Evolutionary conservation across 2,888 invertebrate species (phyloP).

Genomic region (Orgyia antiqua): DNA sequence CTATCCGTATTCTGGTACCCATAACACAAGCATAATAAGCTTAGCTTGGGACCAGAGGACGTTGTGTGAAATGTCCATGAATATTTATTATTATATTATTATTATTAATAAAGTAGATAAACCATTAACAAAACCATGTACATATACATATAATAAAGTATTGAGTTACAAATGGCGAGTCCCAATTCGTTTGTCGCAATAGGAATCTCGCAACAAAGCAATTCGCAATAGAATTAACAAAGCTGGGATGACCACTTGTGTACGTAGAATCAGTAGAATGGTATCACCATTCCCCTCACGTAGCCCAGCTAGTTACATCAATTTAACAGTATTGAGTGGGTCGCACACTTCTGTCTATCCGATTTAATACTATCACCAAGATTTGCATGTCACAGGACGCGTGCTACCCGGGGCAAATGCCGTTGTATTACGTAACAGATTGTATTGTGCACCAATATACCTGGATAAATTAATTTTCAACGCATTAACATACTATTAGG

Average conservation of each 20-base stretch:
- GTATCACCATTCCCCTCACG: slow-evolving; percentile 41
- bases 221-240: slow-evolving; percentile 51
- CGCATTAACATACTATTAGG: slow-evolving; percentile 31
- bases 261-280: slow-evolving; percentile 11
- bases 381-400: slow-evolving; percentile 74
- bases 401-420: slow-evolving; percentile 46
- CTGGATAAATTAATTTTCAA: slow-evolving; percentile 44
- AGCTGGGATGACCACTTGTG: slow-evolving; percentile 37
- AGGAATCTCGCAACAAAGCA: slow-evolving; percentile 48
- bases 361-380: slow-evolving; percentile 74
- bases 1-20: no score
- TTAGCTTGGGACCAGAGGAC: no score
- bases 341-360: slow-evolving; percentile 53
- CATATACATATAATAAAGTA: no score
- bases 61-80: no score
- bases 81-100: no score
- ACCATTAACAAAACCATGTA: no score
- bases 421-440: slow-evolving; percentile 49
- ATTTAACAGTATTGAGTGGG: slow-evolving; percentile 49
- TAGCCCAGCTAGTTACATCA: slow-evolving; percentile 59
- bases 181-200: no score
- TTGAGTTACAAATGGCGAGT: no score
- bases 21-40: no score
- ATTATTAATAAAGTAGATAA: no score
- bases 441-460: slow-evolving; percentile 45